A percentile compares a stretch with the other conserved stretches of the same genome.
Evolutionary conservation across 2,888 invertebrate species (phyloP).

Genomic region (Ectemnius lituratus): DNA sequence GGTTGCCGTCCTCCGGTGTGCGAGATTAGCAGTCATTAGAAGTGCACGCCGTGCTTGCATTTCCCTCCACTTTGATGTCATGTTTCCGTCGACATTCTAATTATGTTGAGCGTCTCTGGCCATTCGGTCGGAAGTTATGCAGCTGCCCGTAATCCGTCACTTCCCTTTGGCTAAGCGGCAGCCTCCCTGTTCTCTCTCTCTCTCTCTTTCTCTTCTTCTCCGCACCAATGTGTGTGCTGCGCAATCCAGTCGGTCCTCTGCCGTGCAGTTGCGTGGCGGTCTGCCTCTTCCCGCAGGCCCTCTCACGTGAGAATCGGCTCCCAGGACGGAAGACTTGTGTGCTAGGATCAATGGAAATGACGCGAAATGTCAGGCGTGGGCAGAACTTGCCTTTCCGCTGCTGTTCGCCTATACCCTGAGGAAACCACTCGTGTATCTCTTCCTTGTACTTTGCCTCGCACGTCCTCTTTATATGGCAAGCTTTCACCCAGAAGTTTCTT

Average conservation of each 20-base stretch:
- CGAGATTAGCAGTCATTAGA: too few species aligned
- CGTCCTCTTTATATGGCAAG: slow-evolving; percentile 43
- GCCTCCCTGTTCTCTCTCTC: slow-evolving; percentile 10
- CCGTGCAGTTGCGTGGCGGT: background rate
- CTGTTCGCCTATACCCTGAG: slow-evolving; percentile 10
- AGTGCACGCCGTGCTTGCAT: background rate
- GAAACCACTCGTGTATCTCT: background rate
- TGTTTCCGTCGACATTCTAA: slow-evolving; percentile 16
- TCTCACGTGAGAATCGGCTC: background rate
- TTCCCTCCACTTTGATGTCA: background rate
- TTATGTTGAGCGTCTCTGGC: slow-evolving; percentile 11
- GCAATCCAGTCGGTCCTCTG: background rate
- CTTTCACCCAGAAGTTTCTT: slow-evolving; percentile 52
- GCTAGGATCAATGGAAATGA: slow-evolving; percentile 15
- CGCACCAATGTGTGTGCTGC: background rate
- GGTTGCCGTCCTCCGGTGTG: too few species aligned
- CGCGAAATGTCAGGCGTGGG: slow-evolving; percentile 46
- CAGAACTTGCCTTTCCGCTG: slow-evolving; percentile 40
- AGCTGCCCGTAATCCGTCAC: slow-evolving; percentile 22
- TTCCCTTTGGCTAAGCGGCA: slow-evolving; percentile 13
- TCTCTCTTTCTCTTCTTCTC: too few species aligned
- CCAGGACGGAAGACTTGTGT: background rate
- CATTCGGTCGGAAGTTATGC: slow-evolving; percentile 5
- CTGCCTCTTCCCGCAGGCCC: background rate
- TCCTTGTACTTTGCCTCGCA: background rate